These are phyloP conservation scores for Zootoca vivipara DNA, from an alignment of 2,113 vertebrate species.

Conservation along the genomic window DNA sequence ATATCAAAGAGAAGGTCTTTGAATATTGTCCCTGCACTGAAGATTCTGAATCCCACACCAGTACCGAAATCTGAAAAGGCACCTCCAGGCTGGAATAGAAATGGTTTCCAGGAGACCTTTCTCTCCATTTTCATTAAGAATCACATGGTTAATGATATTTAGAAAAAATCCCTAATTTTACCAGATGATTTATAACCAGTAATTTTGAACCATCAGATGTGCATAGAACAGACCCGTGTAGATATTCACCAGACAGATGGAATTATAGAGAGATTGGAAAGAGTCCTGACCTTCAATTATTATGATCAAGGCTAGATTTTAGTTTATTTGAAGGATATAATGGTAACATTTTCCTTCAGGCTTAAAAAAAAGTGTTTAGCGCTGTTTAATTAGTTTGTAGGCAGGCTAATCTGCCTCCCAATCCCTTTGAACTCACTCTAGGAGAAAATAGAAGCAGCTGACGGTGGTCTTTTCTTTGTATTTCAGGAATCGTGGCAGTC, in stretches of 20 bases:
- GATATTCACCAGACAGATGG: neutral
- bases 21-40: too few species aligned
- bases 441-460: constrained; percentile 33
- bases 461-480: constrained; percentile 37
- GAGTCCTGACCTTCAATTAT: neutral
- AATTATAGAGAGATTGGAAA: neutral
- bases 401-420: neutral
- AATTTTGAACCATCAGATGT: neutral
- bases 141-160: too few species aligned
- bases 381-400: neutral
- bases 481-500: constrained; percentile 87
- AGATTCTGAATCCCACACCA: too few species aligned
- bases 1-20: too few species aligned
- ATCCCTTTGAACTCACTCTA: neutral
- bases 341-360: constrained; percentile 10
- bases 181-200: neutral
- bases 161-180: too few species aligned
- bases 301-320: constrained; percentile 11
- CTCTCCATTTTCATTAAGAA: too few species aligned
- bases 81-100: too few species aligned
- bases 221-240: neutral
- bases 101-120: too few species aligned
- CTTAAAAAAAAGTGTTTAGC: constrained; percentile 3
- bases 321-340: constrained; percentile 1
- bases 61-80: too few species aligned